Conservation (phyloP, 1,140 invertebrate species). For the Drosophila burlai region DNA sequence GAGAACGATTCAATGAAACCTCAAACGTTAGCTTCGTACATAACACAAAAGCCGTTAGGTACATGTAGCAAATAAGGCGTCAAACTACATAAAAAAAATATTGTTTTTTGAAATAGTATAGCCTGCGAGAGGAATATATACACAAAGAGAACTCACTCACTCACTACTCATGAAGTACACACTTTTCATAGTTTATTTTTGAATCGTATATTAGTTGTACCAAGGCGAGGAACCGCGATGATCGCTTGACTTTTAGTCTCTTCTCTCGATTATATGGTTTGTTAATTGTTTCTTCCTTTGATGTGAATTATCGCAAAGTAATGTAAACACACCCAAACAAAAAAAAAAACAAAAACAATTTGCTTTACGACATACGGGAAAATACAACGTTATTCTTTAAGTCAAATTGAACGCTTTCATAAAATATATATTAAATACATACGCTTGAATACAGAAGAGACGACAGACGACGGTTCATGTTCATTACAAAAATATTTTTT, state of each 20-base stretch:
- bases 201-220: conserved; percentile 73
- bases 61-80: conserved; percentile 63
- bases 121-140: conserved; percentile 22
- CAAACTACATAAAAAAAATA: conserved; percentile 49
- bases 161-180: conserved; percentile 70
- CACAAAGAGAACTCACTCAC: conserved; percentile 24
- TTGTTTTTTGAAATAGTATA: conserved; percentile 72
- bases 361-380: conserved; percentile 47
- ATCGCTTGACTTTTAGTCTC: conserved; percentile 43
- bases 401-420: conserved; percentile 77
- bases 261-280: conserved; percentile 52
- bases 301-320: conserved; percentile 70
- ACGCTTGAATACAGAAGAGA: conserved; percentile 59
- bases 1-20: conserved; percentile 73
- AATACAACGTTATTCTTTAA: conserved; percentile 58
- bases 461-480: conserved; percentile 74
- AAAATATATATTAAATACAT: conserved; percentile 59
- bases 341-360: conserved; percentile 24
- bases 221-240: no score
- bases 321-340: conserved; percentile 66
- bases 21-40: conserved; percentile 76
- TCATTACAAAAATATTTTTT: conserved; percentile 74
- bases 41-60: conserved; percentile 60
- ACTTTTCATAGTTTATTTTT: conserved; percentile 82
- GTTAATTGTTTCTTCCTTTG: conserved; percentile 76